Percentiles rank a stretch among this genome's conserved stretches.
These are phyloP conservation scores for Ptiloglossa arizonensis DNA, from an alignment of 1,140 invertebrate species.

Conservation along the genomic window DNA sequence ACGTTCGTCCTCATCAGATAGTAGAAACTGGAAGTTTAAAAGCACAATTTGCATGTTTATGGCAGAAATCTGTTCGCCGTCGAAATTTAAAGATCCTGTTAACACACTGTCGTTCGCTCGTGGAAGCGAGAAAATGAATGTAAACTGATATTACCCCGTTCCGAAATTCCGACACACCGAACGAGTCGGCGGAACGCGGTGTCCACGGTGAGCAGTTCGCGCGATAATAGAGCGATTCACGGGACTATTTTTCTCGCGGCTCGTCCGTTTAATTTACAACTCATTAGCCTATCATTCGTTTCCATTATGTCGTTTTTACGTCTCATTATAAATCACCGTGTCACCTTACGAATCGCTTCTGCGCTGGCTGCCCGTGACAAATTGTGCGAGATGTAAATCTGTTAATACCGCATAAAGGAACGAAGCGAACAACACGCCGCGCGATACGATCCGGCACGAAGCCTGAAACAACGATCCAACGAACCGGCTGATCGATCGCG, in stretches of 20 bases:
- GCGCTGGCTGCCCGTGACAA: slow-evolving; percentile 43
- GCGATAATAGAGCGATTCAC: not conserved
- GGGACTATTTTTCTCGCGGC: not conserved
- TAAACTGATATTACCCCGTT: no score
- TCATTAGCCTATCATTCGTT: slow-evolving; percentile 37
- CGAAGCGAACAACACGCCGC: not conserved
- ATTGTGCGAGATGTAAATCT: slow-evolving; percentile 56
- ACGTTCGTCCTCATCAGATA: no score
- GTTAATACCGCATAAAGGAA: slow-evolving; percentile 20
- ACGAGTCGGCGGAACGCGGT: no score
- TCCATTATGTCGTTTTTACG: slow-evolving; percentile 47
- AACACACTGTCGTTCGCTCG: no score
- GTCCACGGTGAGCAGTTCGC: no score
- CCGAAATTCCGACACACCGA: no score
- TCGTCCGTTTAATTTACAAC: slow-evolving; percentile 16
- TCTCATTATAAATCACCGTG: slow-evolving; percentile 41
- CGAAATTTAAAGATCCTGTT: no score
- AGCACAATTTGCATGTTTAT: no score
- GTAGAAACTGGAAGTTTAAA: no score
- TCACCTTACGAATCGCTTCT: slow-evolving; percentile 31
- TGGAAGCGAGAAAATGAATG: no score
- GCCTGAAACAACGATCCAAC: slow-evolving; percentile 11
- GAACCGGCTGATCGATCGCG: slow-evolving; percentile 41
- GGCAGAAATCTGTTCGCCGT: no score
- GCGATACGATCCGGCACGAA: slow-evolving; percentile 29